These are phyloP conservation scores for Pseudonaja textilis DNA, from an alignment of 2,113 vertebrate species.

Conservation along the genomic window DNA sequence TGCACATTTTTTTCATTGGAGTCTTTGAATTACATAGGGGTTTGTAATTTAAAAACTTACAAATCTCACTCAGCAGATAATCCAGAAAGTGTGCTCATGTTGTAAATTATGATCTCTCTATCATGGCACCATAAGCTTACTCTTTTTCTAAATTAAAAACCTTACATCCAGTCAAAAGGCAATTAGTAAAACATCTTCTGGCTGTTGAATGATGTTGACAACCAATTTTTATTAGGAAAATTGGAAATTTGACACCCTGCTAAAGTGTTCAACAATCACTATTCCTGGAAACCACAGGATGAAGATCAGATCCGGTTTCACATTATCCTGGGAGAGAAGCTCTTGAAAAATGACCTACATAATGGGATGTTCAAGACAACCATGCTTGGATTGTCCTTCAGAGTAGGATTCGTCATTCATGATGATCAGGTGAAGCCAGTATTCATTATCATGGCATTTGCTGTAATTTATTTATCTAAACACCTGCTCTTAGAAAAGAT, in stretches of 20 bases:
- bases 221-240: neutral
- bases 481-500: neutral
- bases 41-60: neutral
- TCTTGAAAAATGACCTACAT: conserved; percentile 79
- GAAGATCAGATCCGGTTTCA: conserved; percentile 81
- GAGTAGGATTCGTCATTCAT: conserved; percentile 79
- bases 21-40: neutral
- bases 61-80: neutral
- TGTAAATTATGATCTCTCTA: neutral
- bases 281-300: conserved; percentile 66
- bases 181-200: neutral
- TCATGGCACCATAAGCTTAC: neutral
- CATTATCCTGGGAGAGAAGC: conserved; percentile 75
- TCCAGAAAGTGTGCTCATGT: neutral
- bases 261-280: neutral
- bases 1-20: neutral
- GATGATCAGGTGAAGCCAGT: conserved; percentile 73
- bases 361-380: conserved; percentile 83
- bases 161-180: neutral
- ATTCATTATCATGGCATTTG: neutral
- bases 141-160: neutral
- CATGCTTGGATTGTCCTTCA: conserved; percentile 85
- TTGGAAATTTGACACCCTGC: neutral
- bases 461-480: neutral
- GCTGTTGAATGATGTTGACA: neutral